A percentile compares a stretch with the other conserved stretches of the same genome.
phyloP scores from a whole-genome alignment of 1,140 invertebrate genomes.

The Sinonovacula constricta region DNA sequence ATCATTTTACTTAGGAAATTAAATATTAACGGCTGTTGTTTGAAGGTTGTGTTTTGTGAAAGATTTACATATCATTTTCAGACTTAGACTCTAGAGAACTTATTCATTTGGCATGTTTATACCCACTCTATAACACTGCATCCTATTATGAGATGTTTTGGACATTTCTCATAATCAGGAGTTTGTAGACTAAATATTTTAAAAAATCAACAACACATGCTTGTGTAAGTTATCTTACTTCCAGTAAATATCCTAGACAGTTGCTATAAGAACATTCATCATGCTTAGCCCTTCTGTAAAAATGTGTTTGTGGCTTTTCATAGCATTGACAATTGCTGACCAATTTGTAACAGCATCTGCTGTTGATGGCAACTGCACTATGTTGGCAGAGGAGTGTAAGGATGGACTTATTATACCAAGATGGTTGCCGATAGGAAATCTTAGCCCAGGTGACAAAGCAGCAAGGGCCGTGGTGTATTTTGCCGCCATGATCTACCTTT shows the following conservation, averaged over 20 bases:
- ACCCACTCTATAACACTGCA: neutral
- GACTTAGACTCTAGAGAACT: too few species aligned
- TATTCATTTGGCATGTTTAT: too few species aligned
- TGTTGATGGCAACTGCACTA: constrained; percentile 56
- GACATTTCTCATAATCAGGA: neutral
- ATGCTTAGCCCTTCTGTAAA: constrained; percentile 10
- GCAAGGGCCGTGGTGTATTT: constrained; percentile 95
- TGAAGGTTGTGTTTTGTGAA: too few species aligned
- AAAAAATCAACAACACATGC: too few species aligned
- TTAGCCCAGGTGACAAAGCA: constrained; percentile 83
- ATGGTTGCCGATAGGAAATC: constrained; percentile 84
- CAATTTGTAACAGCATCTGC: neutral
- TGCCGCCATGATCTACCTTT: constrained; percentile 92
- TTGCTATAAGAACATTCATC: neutral
- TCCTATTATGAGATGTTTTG: neutral
- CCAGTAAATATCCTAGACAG: neutral
- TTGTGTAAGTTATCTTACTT: neutral
- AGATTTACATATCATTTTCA: too few species aligned
- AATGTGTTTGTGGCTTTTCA: constrained; percentile 25
- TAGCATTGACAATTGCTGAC: constrained; percentile 2
- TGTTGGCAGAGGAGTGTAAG: constrained; percentile 62
- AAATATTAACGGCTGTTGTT: too few species aligned
- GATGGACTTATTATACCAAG: constrained; percentile 75
- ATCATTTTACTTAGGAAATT: too few species aligned
- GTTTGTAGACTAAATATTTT: too few species aligned